Evolutionary conservation across 2,113 vertebrate genomes (phyloP).

Genomic region (Pavo muticus): DNA sequence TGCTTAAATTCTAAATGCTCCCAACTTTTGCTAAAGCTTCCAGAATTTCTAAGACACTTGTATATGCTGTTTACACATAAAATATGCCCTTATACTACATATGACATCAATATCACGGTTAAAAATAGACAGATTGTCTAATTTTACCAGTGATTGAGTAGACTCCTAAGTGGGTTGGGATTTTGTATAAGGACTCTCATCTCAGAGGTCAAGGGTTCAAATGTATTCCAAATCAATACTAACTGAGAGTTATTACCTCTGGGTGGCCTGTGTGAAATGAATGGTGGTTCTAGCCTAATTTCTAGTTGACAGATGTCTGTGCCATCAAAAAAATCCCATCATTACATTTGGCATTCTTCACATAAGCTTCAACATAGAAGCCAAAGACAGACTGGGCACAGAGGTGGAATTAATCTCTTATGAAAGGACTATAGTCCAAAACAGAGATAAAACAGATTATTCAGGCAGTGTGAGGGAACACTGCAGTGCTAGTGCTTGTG

Average conservation of each 20-base stretch:
- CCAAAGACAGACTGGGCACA: conserved; percentile 32
- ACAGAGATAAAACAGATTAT: conserved; percentile 35
- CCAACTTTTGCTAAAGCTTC: background rate
- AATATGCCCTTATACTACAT: background rate
- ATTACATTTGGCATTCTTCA: conserved; percentile 42
- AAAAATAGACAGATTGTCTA: conserved; percentile 2
- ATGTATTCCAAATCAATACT: conserved; percentile 36
- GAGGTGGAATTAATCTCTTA: conserved; percentile 53
- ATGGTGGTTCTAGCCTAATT: conserved; percentile 23
- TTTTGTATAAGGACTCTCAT: background rate
- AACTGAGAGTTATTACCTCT: conserved; percentile 27
- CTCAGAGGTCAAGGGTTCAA: conserved; percentile 9
- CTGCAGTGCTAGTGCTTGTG: background rate
- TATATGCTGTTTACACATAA: background rate
- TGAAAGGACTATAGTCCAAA: conserved; percentile 25
- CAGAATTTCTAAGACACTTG: background rate
- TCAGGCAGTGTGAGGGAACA: background rate
- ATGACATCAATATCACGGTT: background rate
- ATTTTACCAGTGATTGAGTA: background rate
- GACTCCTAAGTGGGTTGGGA: background rate
- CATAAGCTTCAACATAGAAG: background rate
- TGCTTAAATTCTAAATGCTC: background rate
- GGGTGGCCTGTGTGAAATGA: conserved; percentile 19
- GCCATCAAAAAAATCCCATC: conserved; percentile 31
- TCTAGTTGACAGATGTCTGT: conserved; percentile 33